These are phyloP conservation scores for Ectemnius lituratus DNA, from an alignment of 2,888 invertebrate species.

Conservation along the genomic window DNA sequence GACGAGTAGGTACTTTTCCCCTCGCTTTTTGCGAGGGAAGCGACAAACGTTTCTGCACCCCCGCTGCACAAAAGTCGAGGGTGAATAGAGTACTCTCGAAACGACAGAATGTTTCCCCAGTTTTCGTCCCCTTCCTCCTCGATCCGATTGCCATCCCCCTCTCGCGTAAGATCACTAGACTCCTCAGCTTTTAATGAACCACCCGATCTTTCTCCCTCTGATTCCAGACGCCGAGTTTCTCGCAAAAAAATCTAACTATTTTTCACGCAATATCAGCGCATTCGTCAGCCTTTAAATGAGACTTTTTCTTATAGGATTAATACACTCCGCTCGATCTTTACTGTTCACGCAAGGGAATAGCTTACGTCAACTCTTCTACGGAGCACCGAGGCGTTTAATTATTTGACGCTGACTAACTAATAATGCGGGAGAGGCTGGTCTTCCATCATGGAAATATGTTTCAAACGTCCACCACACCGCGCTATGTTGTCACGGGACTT, in stretches of 20 bases:
- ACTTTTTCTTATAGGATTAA: no score
- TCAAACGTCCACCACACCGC: not conserved
- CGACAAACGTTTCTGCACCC: not conserved
- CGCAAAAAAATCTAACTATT: no score
- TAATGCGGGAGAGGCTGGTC: not conserved
- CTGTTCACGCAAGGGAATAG: no score
- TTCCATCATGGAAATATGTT: conserved; percentile 2
- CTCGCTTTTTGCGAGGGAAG: conserved; percentile 2
- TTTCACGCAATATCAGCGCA: no score
- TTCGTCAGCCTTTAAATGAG: no score
- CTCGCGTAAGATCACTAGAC: not conserved
- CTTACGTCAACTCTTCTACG: not conserved
- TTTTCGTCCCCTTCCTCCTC: not conserved
- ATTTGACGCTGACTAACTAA: not conserved
- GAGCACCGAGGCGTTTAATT: not conserved
- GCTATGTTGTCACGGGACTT: no score
- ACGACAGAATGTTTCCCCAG: not conserved
- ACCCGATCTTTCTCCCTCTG: no score
- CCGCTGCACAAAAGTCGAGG: conserved; percentile 3
- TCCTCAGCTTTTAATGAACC: no score
- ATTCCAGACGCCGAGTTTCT: no score
- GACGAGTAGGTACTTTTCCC: not conserved
- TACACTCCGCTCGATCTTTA: no score
- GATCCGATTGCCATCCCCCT: not conserved
- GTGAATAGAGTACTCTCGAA: not conserved